Conservation (phyloP, 2,888 invertebrate genomes). For the Elegia similella region DNA sequence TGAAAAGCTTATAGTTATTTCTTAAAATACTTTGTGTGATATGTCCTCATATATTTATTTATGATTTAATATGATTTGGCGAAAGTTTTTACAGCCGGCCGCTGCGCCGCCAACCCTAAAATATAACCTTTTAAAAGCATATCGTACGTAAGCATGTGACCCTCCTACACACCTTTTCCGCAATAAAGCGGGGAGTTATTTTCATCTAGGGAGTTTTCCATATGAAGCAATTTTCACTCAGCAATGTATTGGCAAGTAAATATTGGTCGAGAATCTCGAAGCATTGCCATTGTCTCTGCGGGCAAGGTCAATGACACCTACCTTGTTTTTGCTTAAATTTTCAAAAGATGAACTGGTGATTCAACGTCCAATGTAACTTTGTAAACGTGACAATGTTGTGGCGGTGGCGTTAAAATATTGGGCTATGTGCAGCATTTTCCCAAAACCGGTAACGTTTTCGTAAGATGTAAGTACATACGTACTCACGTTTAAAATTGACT, state of each 20-base stretch:
- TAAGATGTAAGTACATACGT: neutral
- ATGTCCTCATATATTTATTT: too few relatives aligned
- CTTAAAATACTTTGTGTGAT: too few relatives aligned
- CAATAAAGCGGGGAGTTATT: neutral
- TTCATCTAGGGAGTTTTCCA: neutral
- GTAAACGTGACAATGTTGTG: neutral
- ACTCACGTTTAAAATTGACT: slow-evolving; percentile 6
- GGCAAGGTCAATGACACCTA: slow-evolving; percentile 15
- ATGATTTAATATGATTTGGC: too few relatives aligned
- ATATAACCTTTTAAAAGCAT: too few relatives aligned
- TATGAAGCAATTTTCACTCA: neutral
- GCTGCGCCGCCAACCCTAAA: too few relatives aligned
- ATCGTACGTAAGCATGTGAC: neutral
- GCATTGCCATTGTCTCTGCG: slow-evolving; percentile 16
- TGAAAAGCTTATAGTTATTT: too few relatives aligned
- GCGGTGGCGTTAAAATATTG: slow-evolving; percentile 7
- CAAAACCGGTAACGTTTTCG: slow-evolving; percentile 2
- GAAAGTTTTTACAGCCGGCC: too few relatives aligned
- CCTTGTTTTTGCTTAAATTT: slow-evolving; percentile 18
- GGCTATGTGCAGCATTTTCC: neutral
- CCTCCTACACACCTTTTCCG: neutral
- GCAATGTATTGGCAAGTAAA: slow-evolving; percentile 11
- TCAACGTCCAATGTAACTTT: slow-evolving; percentile 13
- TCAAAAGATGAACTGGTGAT: slow-evolving; percentile 16
- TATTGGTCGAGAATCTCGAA: slow-evolving; percentile 10